Evolutionary conservation across 1,140 invertebrate genomes (phyloP).

Genomic region (Globodera ellingtonae): DNA sequence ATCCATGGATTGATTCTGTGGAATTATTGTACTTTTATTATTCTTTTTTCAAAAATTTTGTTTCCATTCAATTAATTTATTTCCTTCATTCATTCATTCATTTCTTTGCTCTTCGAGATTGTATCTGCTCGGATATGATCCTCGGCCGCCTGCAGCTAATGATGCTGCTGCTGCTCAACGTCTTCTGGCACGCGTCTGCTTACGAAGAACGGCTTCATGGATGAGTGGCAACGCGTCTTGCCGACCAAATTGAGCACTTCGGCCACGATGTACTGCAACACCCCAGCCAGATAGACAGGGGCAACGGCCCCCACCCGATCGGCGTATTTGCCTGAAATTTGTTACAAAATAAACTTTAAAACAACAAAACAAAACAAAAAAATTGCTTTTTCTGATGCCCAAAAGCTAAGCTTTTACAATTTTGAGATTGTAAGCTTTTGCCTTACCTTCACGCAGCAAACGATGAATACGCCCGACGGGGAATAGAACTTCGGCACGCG

Average conservation of each 20-base stretch:
- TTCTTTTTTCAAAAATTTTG: no score
- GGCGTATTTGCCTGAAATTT: conserved; percentile 71
- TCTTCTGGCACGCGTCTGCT: conserved; percentile 30
- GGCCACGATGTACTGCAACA: conserved; percentile 71
- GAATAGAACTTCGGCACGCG: conserved; percentile 74
- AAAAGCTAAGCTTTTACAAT: conserved; percentile 71
- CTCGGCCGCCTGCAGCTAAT: no score
- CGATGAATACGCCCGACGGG: conserved; percentile 76
- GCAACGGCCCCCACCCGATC: conserved; percentile 75
- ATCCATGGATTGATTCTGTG: no score
- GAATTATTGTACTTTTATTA: no score
- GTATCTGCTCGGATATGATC: no score
- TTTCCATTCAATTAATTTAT: no score
- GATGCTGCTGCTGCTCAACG: background rate
- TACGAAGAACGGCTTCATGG: conserved; percentile 73
- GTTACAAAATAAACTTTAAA: conserved; percentile 22
- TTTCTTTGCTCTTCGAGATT: no score
- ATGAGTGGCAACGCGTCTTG: conserved; percentile 78
- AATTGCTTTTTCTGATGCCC: conserved; percentile 71
- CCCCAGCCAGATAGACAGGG: conserved; percentile 75
- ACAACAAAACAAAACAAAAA: background rate
- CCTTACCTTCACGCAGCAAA: conserved; percentile 74
- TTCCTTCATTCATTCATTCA: no score
- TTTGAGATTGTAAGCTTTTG: no score
- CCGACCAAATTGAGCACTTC: conserved; percentile 76